These are phyloP conservation scores for Hemicrepidius hirtus DNA, from an alignment of 2,888 invertebrate species.

Conservation along the genomic window DNA sequence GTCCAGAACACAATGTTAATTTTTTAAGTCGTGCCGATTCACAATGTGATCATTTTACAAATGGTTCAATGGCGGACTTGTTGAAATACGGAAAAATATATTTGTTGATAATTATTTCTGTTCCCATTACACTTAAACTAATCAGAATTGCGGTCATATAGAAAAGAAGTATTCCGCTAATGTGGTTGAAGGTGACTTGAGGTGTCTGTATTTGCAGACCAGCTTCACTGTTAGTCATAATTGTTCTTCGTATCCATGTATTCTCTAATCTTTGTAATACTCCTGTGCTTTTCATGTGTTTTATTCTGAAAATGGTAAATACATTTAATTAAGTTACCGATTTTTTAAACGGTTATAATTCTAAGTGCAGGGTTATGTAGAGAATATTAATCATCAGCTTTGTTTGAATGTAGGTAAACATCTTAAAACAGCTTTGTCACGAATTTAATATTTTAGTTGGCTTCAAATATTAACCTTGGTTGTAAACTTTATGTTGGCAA, in stretches of 20 bases:
- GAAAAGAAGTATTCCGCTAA: constrained; percentile 62
- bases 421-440: too few species aligned
- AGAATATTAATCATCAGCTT: too few species aligned
- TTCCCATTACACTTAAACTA: constrained; percentile 60
- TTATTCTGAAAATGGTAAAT: constrained; percentile 63
- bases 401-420: too few species aligned
- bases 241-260: constrained; percentile 65
- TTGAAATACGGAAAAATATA: background rate
- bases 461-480: too few species aligned
- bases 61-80: background rate
- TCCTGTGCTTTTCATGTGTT: constrained; percentile 67
- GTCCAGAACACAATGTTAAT: too few species aligned
- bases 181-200: constrained; percentile 64
- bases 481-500: too few species aligned
- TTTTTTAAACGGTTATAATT: background rate
- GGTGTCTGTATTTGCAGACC: constrained; percentile 54
- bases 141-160: constrained; percentile 58
- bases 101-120: constrained; percentile 58
- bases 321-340: background rate
- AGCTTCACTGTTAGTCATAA: constrained; percentile 35
- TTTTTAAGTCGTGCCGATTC: too few species aligned
- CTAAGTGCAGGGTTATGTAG: background rate
- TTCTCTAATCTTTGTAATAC: constrained; percentile 68
- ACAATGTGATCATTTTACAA: constrained; percentile 13
- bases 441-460: too few species aligned